Percentiles rank a stretch among this genome's conserved stretches.
Conservation (phyloP, 2,113 vertebrate species). For the Pipa parva region DNA sequence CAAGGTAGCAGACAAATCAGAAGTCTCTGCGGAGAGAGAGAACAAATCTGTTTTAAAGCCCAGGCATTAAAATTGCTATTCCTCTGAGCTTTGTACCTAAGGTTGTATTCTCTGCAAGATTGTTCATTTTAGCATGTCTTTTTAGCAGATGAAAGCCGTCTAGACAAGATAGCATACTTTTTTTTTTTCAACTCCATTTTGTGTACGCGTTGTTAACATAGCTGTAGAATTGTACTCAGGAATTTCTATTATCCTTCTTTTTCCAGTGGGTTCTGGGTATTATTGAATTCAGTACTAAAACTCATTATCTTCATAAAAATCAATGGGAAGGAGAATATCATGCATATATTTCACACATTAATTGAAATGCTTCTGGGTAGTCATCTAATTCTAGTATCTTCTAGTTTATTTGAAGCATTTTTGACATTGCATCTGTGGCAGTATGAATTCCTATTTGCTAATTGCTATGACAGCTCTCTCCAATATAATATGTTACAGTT, state of each 20-base stretch:
- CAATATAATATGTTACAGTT: not conserved
- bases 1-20: slow-evolving; percentile 2
- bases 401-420: slow-evolving; percentile 1
- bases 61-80: not conserved
- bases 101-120: not conserved
- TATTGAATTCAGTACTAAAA: not conserved
- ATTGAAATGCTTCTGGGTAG: not conserved
- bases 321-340: not conserved
- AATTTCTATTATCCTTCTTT: not conserved
- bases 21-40: not conserved
- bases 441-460: not conserved
- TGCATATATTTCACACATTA: not conserved
- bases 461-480: not conserved
- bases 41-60: not conserved
- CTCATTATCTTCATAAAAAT: slow-evolving; percentile 7
- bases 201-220: slow-evolving; percentile 1
- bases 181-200: not conserved
- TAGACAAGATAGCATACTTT: not conserved
- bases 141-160: not conserved
- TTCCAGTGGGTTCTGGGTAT: not conserved
- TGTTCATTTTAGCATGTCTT: not conserved
- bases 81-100: not conserved
- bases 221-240: not conserved
- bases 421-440: not conserved
- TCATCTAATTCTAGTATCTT: slow-evolving; percentile 20